phyloP scores from a whole-genome alignment of 2,888 invertebrate species.

The Steinernema scapterisci region DNA sequence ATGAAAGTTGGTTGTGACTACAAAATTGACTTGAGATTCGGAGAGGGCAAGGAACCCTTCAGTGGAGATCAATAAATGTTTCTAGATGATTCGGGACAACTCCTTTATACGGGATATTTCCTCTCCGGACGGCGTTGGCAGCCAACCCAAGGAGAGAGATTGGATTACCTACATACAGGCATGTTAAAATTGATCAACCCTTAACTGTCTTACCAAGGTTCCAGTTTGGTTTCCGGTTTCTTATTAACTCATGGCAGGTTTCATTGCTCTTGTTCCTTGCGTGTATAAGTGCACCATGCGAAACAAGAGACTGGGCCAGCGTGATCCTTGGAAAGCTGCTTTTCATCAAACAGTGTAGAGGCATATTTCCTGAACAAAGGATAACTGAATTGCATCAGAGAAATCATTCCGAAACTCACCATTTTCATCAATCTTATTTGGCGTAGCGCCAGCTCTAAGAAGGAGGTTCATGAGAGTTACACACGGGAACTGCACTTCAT shows the following conservation, averaged over 20 bases:
- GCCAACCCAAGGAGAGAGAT: background rate
- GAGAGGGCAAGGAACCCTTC: background rate
- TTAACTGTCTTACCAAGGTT: background rate
- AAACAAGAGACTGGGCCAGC: slow-evolving; percentile 43
- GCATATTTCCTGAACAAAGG: slow-evolving; percentile 42
- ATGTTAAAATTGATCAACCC: background rate
- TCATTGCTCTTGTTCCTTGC: slow-evolving; percentile 46
- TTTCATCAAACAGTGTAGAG: slow-evolving; percentile 51
- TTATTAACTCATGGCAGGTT: slow-evolving; percentile 45
- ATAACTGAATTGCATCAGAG: too few relatives aligned
- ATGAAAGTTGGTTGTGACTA: too few relatives aligned
- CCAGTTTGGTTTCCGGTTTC: background rate
- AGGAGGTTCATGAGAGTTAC: slow-evolving; percentile 42
- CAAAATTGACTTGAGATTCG: too few relatives aligned
- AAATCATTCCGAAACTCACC: slow-evolving; percentile 16
- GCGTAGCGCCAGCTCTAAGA: slow-evolving; percentile 44
- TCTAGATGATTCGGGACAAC: background rate
- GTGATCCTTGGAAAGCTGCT: slow-evolving; percentile 39
- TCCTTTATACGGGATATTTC: background rate
- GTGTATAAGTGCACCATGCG: slow-evolving; percentile 43
- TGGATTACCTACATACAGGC: background rate
- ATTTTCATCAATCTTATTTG: slow-evolving; percentile 39
- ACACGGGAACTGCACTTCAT: slow-evolving; percentile 39
- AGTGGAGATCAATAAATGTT: slow-evolving; percentile 1
- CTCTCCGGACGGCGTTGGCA: background rate